phyloP scores from a whole-genome alignment of 2,888 invertebrate species.

The Microplitis deprimator region DNA sequence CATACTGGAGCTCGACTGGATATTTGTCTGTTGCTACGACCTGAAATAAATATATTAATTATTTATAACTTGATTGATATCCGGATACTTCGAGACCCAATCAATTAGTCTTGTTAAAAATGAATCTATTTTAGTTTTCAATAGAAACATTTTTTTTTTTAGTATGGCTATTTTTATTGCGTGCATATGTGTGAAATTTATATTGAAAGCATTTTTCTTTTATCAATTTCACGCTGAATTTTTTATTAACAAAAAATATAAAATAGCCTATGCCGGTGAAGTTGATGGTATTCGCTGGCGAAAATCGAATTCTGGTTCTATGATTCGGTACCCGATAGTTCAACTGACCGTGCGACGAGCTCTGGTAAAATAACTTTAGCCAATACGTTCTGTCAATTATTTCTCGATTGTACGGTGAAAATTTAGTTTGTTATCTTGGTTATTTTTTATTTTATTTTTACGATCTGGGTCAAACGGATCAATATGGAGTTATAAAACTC shows the following conservation, averaged over 20 bases:
- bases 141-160: background rate
- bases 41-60: conserved; percentile 61
- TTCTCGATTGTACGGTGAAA: background rate
- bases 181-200: background rate
- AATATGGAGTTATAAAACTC: conserved; percentile 5
- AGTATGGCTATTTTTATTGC: background rate
- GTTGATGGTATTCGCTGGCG: conserved; percentile 9
- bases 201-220: conserved; percentile 2
- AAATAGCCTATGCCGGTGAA: background rate
- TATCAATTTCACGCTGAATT: conserved; percentile 30
- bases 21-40: conserved; percentile 81
- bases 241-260: background rate
- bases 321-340: conserved; percentile 27
- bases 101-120: background rate
- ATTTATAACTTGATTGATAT: background rate
- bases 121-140: conserved; percentile 8
- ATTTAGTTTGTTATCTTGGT: background rate
- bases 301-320: conserved; percentile 26
- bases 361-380: conserved; percentile 28
- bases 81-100: background rate
- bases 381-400: conserved; percentile 15
- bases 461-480: conserved; percentile 33
- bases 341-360: conserved; percentile 23
- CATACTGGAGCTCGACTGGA: conserved; percentile 81
- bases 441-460: conserved; percentile 13